Evolutionary conservation across 2,888 invertebrate genomes (phyloP), one percentile per base, ranked within the genome.

Genomic region (Cantharis rustica): DNA sequence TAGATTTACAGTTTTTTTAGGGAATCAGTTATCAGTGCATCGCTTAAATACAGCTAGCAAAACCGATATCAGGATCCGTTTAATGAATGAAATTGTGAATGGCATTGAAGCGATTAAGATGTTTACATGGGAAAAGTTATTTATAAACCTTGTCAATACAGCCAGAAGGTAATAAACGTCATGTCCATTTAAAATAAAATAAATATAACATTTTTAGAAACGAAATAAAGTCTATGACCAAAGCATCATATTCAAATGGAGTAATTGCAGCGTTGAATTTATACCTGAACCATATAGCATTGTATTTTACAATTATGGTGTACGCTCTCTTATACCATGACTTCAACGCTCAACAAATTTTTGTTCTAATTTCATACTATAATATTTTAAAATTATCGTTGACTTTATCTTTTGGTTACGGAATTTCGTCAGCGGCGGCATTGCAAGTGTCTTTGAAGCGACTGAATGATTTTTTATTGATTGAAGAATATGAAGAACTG

Each of bases 51-150:
- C 95, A 0, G 95, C 97, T 0, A 87, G 92, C 31, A 90, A 94
- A 72, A 96, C 97, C 0, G 98, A 98, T 88, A 91, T 95, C 82
- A 89, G 98, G 4, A 94, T 98, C 1, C 90, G 95, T 23, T 87
- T 97, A 0, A 97, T 98, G 96, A 96, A 95, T 85, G 98, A 96
- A 89, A 94, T 96, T 64, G 93, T 98, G 61, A 92, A 93, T 83
- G 97, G 96, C 1, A 95, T 96, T 85, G 93, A 96, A 88, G 96
- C 98, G 0, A 95, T 98, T 81, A 98, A 98, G 89, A 98, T 98
- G 97, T 98, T 97, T 85, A 95, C 97, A 0, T 98, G 98, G 95
- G 98, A 98, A 86, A 92, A 92, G 83, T 95, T 97, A 0, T 98
- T 98, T 85, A 92, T 93, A 23, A 91, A 92, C 80, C 90, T 97